Evolutionary conservation across 2,888 invertebrate species (phyloP).

Genomic region (Morpho achilles): DNA sequence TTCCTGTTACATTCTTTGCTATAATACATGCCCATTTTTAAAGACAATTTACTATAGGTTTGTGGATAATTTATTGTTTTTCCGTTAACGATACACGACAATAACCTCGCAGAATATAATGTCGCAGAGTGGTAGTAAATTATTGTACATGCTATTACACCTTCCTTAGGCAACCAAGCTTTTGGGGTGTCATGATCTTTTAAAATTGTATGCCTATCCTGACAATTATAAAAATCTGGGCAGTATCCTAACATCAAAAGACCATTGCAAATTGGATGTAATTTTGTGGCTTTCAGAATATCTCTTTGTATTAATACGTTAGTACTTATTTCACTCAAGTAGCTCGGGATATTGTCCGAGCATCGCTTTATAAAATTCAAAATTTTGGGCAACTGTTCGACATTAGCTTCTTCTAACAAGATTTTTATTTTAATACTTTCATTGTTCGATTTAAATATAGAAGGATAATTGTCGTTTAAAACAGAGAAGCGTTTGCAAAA

Average conservation of each 20-base stretch:
- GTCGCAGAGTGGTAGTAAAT: conserved; percentile 79
- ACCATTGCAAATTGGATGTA: conserved; percentile 77
- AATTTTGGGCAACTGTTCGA: conserved; percentile 80
- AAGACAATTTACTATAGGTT: conserved; percentile 47
- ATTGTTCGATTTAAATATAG: conserved; percentile 48
- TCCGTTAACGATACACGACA: conserved; percentile 38
- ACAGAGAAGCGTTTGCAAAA: conserved; percentile 85
- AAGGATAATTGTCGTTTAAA: conserved; percentile 80
- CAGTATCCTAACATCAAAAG: conserved; percentile 84
- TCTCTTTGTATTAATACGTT: conserved; percentile 58
- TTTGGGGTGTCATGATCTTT: conserved; percentile 72
- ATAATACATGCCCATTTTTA: conserved; percentile 61
- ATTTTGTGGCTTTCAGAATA: conserved; percentile 53
- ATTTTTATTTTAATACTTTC: conserved; percentile 65
- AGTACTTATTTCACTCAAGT: conserved; percentile 48
- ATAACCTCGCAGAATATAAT: conserved; percentile 79
- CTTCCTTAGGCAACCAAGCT: conserved; percentile 73
- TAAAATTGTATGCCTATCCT: conserved; percentile 80
- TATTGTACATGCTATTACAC: conserved; percentile 79
- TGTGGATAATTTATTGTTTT: conserved; percentile 47
- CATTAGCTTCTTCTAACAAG: conserved; percentile 79
- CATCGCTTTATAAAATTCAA: conserved; percentile 78
- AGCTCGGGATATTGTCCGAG: conserved; percentile 50
- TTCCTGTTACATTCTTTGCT: conserved; percentile 51
- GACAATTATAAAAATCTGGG: conserved; percentile 74